Evolutionary conservation across 2,888 invertebrate species (phyloP).

Genomic region (Poecilobothrus nobilitatus): DNA sequence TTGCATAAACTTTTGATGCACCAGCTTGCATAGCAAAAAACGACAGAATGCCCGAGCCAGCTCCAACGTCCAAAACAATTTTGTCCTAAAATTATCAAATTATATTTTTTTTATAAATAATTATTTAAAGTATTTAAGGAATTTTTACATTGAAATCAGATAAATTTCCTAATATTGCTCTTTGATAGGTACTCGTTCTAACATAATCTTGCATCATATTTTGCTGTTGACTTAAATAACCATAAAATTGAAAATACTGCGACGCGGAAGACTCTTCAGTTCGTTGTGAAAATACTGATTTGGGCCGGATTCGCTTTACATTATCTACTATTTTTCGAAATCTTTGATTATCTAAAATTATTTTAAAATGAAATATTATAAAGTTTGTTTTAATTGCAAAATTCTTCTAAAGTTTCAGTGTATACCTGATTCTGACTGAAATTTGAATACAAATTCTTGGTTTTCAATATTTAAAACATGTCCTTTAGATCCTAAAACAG

Average conservation of each 20-base stretch:
- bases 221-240: constrained; percentile 97
- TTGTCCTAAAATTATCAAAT: constrained; percentile 62
- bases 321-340: constrained; percentile 42
- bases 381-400: background rate
- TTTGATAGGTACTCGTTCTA: constrained; percentile 95
- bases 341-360: constrained; percentile 33
- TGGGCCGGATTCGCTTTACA: constrained; percentile 41
- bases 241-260: constrained; percentile 99
- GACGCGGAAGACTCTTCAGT: constrained; percentile 97
- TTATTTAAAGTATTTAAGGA: background rate
- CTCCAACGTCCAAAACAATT: constrained; percentile 94
- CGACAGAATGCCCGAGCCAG: constrained; percentile 95
- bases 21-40: constrained; percentile 98
- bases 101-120: constrained; percentile 10
- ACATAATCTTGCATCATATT: constrained; percentile 99
- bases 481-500: constrained; percentile 36
- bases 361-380: background rate
- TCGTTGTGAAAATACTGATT: constrained; percentile 85
- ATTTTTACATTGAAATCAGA: constrained; percentile 67
- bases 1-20: constrained; percentile 92
- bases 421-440: constrained; percentile 35
- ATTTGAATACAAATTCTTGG: constrained; percentile 39
- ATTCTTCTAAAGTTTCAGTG: background rate
- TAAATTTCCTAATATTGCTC: constrained; percentile 88
- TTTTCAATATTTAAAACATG: constrained; percentile 39